phyloP scores from a whole-genome alignment of 37 sponge, comb jelly and placozoan species.

The Beroe ovata region DNA sequence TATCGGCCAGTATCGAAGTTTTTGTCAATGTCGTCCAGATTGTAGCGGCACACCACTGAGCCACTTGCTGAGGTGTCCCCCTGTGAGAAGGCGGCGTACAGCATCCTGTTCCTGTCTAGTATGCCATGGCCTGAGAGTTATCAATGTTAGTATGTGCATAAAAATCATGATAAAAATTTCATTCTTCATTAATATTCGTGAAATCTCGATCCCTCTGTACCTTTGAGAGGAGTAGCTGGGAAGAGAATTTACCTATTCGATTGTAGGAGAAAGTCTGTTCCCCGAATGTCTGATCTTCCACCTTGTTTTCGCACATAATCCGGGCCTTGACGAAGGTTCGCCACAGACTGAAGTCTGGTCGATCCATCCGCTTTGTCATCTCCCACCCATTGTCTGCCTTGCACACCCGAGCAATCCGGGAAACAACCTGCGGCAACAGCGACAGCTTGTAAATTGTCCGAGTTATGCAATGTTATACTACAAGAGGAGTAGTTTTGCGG shows the following conservation, averaged over 20 bases:
- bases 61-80: constrained; percentile 63
- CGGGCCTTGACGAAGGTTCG: constrained; percentile 19
- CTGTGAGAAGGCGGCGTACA: constrained; percentile 49
- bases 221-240: too few species aligned
- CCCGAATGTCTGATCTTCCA: constrained; percentile 10
- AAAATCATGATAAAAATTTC: too few species aligned
- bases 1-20: neutral
- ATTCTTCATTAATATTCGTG: too few species aligned
- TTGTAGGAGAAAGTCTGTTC: constrained; percentile 36
- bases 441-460: too few species aligned
- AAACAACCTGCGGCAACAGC: constrained; percentile 63
- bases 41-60: constrained; percentile 40
- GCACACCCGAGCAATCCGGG: constrained; percentile 42
- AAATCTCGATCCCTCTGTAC: too few species aligned
- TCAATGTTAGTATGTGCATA: too few species aligned
- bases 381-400: constrained; percentile 8
- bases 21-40: constrained; percentile 6
- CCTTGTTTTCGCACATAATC: constrained; percentile 59
- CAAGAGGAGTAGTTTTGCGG: too few species aligned
- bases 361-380: neutral
- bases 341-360: neutral
- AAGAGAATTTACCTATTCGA: constrained; percentile 15
- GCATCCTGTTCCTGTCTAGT: constrained; percentile 10
- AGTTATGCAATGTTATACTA: too few species aligned
- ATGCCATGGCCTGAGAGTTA: constrained; percentile 18